phyloP scores from a whole-genome alignment of 2,113 vertebrate genomes.

The Choloepus hoffmanni region DNA sequence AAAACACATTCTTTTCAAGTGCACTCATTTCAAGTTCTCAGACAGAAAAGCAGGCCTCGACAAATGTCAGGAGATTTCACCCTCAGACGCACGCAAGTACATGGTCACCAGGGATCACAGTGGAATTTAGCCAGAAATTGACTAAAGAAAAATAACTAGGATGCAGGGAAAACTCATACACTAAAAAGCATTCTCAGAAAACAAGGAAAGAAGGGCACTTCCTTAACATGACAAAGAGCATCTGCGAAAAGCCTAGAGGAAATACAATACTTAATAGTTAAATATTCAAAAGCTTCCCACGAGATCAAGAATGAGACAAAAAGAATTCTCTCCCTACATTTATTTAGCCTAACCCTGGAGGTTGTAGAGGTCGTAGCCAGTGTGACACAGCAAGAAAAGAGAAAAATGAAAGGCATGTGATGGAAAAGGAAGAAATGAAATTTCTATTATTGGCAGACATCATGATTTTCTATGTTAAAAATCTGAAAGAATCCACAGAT shows the following conservation, averaged over 20 bases:
- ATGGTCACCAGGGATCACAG: no score
- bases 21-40: not conserved
- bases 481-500: not conserved
- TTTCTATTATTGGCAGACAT: not conserved
- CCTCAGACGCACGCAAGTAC: not conserved
- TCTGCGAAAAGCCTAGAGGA: not conserved
- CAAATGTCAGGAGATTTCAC: no score
- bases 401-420: not conserved
- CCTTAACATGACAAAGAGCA: not conserved
- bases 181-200: not conserved
- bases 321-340: not conserved
- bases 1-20: not conserved
- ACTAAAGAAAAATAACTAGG: not conserved
- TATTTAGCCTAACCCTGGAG: accelerated
- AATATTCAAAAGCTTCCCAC: accelerated
- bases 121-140: not conserved
- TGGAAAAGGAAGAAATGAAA: not conserved
- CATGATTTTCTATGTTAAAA: not conserved
- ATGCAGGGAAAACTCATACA: not conserved
- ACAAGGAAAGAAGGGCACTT: not conserved
- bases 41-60: not conserved
- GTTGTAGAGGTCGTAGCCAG: not conserved
- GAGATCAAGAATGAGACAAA: not conserved
- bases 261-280: accelerated
- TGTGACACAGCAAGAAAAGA: not conserved